Percentiles rank a stretch among this genome's conserved stretches.
Conservation (phyloP, 2,113 vertebrate genomes). For the Panthera tigris region DNA sequence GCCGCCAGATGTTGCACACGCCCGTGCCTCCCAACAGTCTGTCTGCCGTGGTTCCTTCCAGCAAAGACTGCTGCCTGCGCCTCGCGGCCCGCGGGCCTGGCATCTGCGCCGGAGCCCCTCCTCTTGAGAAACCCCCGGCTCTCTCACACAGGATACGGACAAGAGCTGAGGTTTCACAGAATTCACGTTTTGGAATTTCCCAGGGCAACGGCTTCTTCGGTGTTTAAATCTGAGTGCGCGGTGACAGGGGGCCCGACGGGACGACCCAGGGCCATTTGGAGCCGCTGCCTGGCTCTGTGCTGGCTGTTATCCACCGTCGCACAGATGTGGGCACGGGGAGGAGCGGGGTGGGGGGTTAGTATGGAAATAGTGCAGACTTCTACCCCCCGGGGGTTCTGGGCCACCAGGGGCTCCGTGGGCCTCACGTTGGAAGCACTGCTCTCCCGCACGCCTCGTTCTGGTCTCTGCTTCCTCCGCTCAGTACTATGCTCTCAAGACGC, state of each 20-base stretch:
- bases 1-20: neutral
- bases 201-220: neutral
- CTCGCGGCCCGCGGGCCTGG: neutral
- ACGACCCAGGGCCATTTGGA: no score
- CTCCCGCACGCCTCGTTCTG: neutral
- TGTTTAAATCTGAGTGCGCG: neutral
- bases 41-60: neutral
- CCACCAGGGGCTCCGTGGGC: neutral
- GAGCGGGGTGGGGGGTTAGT: neutral
- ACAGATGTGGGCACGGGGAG: rapidly evolving
- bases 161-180: neutral
- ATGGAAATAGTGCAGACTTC: no score
- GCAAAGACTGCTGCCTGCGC: rapidly evolving
- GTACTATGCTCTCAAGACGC: rapidly evolving
- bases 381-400: neutral
- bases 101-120: no score
- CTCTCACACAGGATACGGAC: no score
- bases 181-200: no score
- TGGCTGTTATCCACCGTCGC: rapidly evolving
- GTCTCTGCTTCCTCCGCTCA: rapidly evolving
- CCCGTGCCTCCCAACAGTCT: rapidly evolving
- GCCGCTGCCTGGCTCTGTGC: rapidly evolving
- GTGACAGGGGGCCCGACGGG: neutral
- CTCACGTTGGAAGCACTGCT: neutral
- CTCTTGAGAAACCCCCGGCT: rapidly evolving